Evolutionary conservation across 2,888 invertebrate species (phyloP).

Genomic region (Eupithecia exiguata): DNA sequence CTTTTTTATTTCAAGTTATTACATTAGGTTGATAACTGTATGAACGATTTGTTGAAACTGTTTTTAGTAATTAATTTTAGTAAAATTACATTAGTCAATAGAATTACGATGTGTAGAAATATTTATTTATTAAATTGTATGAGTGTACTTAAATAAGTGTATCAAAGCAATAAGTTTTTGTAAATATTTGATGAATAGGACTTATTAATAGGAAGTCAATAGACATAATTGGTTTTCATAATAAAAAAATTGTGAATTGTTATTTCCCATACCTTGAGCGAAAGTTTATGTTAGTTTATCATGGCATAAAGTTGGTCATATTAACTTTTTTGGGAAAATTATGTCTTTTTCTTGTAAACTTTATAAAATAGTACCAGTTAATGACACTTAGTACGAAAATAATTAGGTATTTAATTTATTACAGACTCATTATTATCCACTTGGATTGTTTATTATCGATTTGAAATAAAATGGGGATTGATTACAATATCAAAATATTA

Average conservation of each 20-base stretch:
- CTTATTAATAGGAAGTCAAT: slow-evolving; percentile 20
- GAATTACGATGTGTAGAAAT: slow-evolving; percentile 22
- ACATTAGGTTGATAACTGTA: neutral
- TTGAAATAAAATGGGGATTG: neutral
- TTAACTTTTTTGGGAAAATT: neutral
- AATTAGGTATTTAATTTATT: neutral
- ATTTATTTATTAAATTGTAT: slow-evolving; percentile 30
- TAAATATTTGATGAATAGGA: slow-evolving; percentile 50
- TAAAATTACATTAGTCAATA: slow-evolving; percentile 26
- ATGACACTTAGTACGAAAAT: neutral
- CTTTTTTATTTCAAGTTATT: neutral
- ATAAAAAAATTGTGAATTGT: neutral
- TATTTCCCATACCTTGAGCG: neutral
- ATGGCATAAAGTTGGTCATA: neutral
- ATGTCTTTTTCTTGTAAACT: neutral
- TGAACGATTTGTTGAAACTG: neutral
- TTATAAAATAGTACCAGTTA: neutral
- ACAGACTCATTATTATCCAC: neutral
- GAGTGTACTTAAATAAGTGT: slow-evolving; percentile 36
- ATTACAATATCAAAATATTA: neutral
- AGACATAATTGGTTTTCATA: neutral
- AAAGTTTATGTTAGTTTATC: neutral
- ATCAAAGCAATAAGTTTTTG: slow-evolving; percentile 49
- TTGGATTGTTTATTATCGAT: neutral
- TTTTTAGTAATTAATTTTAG: neutral